These are phyloP conservation scores for Lycopodina hypogea DNA, from an alignment of 37 sponge, comb jelly and placozoan species.

Conservation along the genomic window DNA sequence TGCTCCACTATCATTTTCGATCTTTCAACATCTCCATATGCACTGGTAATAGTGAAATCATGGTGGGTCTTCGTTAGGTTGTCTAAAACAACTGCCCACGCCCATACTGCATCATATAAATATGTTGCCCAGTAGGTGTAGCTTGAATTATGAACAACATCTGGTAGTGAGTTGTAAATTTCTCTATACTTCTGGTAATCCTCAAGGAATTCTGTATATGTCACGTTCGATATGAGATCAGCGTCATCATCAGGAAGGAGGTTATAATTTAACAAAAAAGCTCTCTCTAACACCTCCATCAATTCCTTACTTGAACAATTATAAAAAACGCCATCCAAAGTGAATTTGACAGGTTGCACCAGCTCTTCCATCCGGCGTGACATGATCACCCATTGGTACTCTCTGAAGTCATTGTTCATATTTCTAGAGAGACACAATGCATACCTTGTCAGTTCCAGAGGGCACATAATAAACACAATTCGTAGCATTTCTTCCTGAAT, in stretches of 20 bases:
- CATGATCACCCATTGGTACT: constrained; percentile 17
- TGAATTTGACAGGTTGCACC: neutral
- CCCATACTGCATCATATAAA: constrained; percentile 33
- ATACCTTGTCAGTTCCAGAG: neutral
- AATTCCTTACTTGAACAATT: constrained; percentile 4
- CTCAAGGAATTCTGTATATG: neutral
- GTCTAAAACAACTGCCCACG: constrained; percentile 24
- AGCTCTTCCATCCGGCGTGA: neutral
- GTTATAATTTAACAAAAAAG: neutral
- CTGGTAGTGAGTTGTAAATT: neutral
- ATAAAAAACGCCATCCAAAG: neutral
- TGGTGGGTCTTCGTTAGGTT: neutral
- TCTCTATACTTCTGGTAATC: neutral
- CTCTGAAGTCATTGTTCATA: neutral
- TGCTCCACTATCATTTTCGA: constrained; percentile 3
- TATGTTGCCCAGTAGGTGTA: constrained; percentile 5
- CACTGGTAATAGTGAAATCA: neutral
- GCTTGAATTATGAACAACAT: neutral
- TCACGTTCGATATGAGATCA: neutral
- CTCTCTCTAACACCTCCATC: neutral
- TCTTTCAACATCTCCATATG: neutral
- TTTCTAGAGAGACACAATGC: constrained; percentile 18
- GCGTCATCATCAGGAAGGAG: neutral
- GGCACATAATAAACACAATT: constrained; percentile 10
- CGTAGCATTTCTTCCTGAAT: neutral